Percentiles rank a stretch among this genome's conserved stretches.
Evolutionary conservation across 2,888 invertebrate species (phyloP).

Genomic region (Blera fallax): DNA sequence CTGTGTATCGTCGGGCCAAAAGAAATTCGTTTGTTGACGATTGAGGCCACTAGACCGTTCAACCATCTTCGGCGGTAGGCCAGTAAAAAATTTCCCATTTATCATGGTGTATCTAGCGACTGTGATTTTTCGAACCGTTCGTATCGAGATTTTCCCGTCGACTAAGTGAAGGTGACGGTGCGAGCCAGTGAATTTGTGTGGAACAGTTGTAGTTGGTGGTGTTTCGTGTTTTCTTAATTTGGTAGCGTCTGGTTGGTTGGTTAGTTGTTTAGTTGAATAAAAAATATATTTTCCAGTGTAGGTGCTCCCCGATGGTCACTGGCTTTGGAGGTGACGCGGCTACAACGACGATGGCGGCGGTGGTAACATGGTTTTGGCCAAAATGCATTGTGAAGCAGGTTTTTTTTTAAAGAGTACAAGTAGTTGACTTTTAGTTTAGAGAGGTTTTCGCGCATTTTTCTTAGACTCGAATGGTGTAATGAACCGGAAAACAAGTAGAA

Average conservation of each 20-base stretch:
- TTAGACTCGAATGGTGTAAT: constrained; percentile 11
- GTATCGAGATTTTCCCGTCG: constrained; percentile 61
- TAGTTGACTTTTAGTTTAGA: constrained; percentile 2
- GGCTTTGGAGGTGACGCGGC: constrained; percentile 3
- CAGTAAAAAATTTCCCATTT: constrained; percentile 81
- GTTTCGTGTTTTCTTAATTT: constrained; percentile 64
- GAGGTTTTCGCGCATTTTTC: constrained; percentile 22
- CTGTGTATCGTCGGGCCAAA: constrained; percentile 81
- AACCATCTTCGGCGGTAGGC: constrained; percentile 81
- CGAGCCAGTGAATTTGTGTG: constrained; percentile 40
- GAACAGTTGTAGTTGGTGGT: neutral
- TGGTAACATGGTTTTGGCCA: constrained; percentile 13
- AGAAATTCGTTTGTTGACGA: constrained; percentile 80
- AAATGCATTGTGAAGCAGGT: constrained; percentile 43
- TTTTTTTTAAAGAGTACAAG: constrained; percentile 7
- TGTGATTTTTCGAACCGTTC: constrained; percentile 43
- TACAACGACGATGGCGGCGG: too few relatives aligned
- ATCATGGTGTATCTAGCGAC: constrained; percentile 77
- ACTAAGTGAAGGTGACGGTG: constrained; percentile 58
- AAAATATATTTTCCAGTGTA: constrained; percentile 53
- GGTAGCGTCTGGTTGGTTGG: constrained; percentile 40
- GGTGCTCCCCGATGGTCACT: constrained; percentile 66
- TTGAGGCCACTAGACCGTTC: constrained; percentile 76
- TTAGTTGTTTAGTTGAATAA: constrained; percentile 16
- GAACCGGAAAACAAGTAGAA: constrained; percentile 14